Evolutionary conservation across 2,888 invertebrate species (phyloP), one percentile per base, ranked within the genome.

Genomic region (Ypsolopha sequella): DNA sequence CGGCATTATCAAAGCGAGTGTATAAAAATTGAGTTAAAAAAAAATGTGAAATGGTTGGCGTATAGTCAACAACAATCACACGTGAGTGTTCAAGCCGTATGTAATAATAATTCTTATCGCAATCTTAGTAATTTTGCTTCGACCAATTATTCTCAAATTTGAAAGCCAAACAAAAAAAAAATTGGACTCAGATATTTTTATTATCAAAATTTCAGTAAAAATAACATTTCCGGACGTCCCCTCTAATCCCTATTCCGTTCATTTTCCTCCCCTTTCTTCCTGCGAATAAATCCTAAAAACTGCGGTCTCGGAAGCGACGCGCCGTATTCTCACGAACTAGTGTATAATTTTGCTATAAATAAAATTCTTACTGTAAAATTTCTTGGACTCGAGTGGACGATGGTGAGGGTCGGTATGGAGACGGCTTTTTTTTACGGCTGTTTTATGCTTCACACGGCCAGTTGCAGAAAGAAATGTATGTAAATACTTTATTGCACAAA

Each of bases 341-440:
- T 70, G 82, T 76, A 80, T 84, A 85, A 84, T 81, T 76, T 68
- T 36, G 68, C 78, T 73, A 84, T 82, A 84, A 84, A 85, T 81
- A 84, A 81, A 78, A 80, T 76, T 76, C 71, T 50, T 70, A 70
- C 68, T 78, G 76, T 76, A 78, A 80, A 82, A 77, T 75, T 73
- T 68, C 76, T 74, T 68, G 71, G 75, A 75, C 77, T 38, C 41
- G 10, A 50, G 14, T 50, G 48, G 52, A 50, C 50, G 24, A 41
- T 7, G 53, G 33, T 9, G 41, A 33, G 4, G 9, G 34, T 14
- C 13, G 13, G 41, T 46, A 11, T 51, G 51, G 53, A 53, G 41
- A 41, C 9, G 47, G 51, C 44, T 50, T 47, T 33, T 33, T 36
- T 36, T 39, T 39, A 4, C 4, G 24, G 24, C 4, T 2, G 24